A percentile compares a stretch with the other conserved stretches of the same genome.
phyloP scores from a whole-genome alignment of 2,797 vertebrate species.

The Percopsis omiscomaycus region DNA sequence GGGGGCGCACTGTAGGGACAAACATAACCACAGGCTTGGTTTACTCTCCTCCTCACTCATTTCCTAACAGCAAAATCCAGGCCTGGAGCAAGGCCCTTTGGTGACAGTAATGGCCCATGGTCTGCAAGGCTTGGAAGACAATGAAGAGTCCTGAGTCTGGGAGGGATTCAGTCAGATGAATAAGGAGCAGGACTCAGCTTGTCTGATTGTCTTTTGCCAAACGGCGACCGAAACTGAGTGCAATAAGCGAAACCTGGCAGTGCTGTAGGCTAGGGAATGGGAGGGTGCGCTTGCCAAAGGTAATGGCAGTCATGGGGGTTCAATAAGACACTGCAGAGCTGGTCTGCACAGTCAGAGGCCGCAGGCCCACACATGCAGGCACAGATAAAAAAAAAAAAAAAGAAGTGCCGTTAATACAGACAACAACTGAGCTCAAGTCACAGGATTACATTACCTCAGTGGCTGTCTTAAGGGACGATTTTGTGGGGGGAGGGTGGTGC shows the following conservation, averaged over 20 bases:
- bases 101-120: slow-evolving; percentile 37
- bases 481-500: too few relatives aligned
- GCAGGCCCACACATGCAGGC: slow-evolving; percentile 68
- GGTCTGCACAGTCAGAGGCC: slow-evolving; percentile 73
- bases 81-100: slow-evolving; percentile 36
- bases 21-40: slow-evolving; percentile 28
- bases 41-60: slow-evolving; percentile 23
- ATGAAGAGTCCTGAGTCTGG: slow-evolving; percentile 26
- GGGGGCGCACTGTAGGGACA: slow-evolving; percentile 3
- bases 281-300: slow-evolving; percentile 67
- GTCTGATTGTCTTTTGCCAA: slow-evolving; percentile 66
- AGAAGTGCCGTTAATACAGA: slow-evolving; percentile 22
- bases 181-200: slow-evolving; percentile 78
- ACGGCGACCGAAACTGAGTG: slow-evolving; percentile 79
- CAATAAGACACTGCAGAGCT: slow-evolving; percentile 72
- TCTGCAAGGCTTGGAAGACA: slow-evolving; percentile 60
- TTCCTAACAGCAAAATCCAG: slow-evolving; percentile 27
- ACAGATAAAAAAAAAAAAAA: slow-evolving; percentile 18
- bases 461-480: too few relatives aligned
- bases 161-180: slow-evolving; percentile 39
- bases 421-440: slow-evolving; percentile 33
- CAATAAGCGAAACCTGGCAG: slow-evolving; percentile 82
- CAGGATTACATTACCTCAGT: slow-evolving; percentile 17
- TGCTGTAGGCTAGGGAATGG: slow-evolving; percentile 58
- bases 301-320: slow-evolving; percentile 61